These are phyloP conservation scores for Linnaemya vulpina DNA, from an alignment of 2,888 invertebrate genomes.

Conservation along the genomic window DNA sequence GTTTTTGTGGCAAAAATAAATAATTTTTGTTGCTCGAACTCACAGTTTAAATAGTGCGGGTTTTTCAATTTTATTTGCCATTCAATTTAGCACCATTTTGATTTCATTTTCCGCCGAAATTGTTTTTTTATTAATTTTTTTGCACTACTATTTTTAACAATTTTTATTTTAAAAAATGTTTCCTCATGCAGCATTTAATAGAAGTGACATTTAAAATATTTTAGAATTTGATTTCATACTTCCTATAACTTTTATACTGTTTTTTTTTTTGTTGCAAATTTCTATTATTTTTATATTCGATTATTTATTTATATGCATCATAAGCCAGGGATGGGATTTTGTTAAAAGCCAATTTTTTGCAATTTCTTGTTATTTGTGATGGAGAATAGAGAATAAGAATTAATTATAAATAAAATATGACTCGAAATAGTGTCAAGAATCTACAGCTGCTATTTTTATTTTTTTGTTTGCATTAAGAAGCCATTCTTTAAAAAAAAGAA, in stretches of 20 bases:
- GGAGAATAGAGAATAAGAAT: too few relatives aligned
- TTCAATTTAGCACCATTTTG: slow-evolving; percentile 29
- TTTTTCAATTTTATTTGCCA: slow-evolving; percentile 10
- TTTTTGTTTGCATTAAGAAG: too few relatives aligned
- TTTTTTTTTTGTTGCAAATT: too few relatives aligned
- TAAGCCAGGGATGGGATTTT: too few relatives aligned
- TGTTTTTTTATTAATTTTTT: neutral
- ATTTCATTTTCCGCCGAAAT: neutral
- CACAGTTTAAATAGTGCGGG: neutral
- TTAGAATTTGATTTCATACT: slow-evolving; percentile 24
- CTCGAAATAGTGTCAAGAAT: too few relatives aligned
- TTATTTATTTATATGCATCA: too few relatives aligned
- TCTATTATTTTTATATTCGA: neutral
- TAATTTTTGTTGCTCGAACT: neutral
- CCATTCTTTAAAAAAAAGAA: too few relatives aligned
- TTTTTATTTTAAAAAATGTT: neutral
- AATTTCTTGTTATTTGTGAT: too few relatives aligned
- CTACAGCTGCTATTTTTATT: too few relatives aligned
- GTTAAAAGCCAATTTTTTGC: too few relatives aligned
- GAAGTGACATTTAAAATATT: slow-evolving; percentile 45
- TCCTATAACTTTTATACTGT: neutral
- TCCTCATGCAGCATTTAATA: neutral
- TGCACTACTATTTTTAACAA: neutral
- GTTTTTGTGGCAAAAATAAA: neutral
- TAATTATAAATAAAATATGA: too few relatives aligned